Evolutionary conservation across 2,113 vertebrate genomes (phyloP), one percentile per base, ranked within the genome.

Genomic region (Bostrychus sinensis): DNA sequence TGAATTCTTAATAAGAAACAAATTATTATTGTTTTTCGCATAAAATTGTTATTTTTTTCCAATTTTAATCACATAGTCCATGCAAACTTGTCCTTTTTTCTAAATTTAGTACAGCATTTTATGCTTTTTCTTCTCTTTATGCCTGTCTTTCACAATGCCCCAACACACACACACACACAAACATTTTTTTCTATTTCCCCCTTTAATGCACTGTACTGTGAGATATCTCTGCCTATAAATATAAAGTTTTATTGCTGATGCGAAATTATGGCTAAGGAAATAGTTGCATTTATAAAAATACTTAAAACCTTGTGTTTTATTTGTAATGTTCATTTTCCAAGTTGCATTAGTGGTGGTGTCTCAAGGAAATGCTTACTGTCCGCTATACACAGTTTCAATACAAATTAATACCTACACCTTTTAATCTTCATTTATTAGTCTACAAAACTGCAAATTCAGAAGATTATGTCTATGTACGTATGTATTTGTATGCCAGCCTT

Each of bases 1-100:
- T 87, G 91, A 92, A 94, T 94, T 95, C 90, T 93, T 48, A 14
- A 19, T 42, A 19, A 25, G 22, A 48, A 48, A 22, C 12, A 48
- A 26, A 25, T 45, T 8, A 43, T 43, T 20, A 16, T 17, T 75
- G 51, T 81, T 78, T 56, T 71, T 67, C 75, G 70, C 62, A 50
- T 37, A 60, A 63, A 50, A 64, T 43, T 37, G 48, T 61, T 75
- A 60, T 75, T 81, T 71, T 62, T 48, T 36, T 70, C 56, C 61
- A 19, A n/a, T 42, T 69, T 56, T 32, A 72, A 67, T 65, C 48
- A 3, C 8, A 12, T 23, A 37, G 62, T 55, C 62, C 17, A 60
- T 48, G 69, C 62, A 60, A 57, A 74, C 17, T 46, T 64, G 64
- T 81, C 28, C 2, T 9, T 16, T 26, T 6, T 23, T 46, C 43